phyloP scores from a whole-genome alignment of 2,113 vertebrate genomes.

The Pontoporia blainvillei region DNA sequence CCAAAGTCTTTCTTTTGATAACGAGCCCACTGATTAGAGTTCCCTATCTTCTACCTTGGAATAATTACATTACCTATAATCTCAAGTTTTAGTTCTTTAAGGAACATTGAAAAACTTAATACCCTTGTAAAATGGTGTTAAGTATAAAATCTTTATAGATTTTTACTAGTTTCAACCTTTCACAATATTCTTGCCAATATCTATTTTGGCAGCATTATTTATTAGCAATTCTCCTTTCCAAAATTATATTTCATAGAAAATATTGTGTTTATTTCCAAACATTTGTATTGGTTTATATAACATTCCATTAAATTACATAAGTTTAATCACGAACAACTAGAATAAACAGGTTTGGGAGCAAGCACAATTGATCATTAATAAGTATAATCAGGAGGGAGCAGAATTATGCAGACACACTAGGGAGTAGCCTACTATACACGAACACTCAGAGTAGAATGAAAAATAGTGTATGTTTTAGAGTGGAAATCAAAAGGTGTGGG shows the following conservation, averaged over 20 bases:
- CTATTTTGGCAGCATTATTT: neutral
- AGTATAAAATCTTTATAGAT: neutral
- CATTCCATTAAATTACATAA: neutral
- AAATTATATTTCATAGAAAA: neutral
- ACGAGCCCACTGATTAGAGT: neutral
- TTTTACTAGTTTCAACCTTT: neutral
- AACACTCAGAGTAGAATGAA: neutral
- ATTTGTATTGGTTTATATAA: neutral
- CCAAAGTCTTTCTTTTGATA: neutral
- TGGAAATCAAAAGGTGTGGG: neutral
- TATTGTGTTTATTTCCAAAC: neutral
- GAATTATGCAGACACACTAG: neutral
- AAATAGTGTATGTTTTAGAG: neutral
- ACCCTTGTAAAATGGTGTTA: neutral
- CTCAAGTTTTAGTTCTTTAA: slow-evolving; percentile 1
- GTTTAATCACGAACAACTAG: neutral
- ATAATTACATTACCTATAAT: neutral
- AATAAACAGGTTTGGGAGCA: neutral
- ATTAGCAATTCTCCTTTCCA: neutral
- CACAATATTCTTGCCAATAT: neutral
- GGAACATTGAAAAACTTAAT: neutral
- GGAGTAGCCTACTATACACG: neutral
- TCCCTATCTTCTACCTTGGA: neutral
- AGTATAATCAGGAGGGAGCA: neutral
- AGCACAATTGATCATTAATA: neutral